Evolutionary conservation across 2,888 invertebrate genomes (phyloP), one percentile per base, ranked within the genome.

Genomic region (Agrotis puta): DNA sequence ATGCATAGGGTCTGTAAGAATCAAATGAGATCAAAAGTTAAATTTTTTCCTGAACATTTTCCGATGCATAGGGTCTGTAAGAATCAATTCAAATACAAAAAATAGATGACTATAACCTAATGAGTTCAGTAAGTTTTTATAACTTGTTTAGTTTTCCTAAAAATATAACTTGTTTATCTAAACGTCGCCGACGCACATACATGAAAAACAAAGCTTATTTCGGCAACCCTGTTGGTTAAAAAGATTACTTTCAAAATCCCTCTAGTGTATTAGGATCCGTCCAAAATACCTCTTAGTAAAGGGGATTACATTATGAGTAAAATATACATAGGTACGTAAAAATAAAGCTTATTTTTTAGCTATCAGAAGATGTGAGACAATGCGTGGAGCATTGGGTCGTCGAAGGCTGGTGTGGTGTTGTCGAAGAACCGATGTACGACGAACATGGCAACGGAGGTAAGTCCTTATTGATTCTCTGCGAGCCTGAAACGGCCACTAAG

Each of bases 401-500:
- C 0, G 95, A 95, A 56, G 96, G 96, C 9, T 96, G 96, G 96
- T 96, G 96, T 75, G 96, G 96, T 2, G 96, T 96, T 0, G 92
- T 93, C 2, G 96, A 96, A 77, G 95, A 95, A 80, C 95, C 95
- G 53, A 80, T 93, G 14, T 93, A 91, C 62, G 95, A 96, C 58
- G 96, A 96, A 74, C 90, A 92, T 16, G 93, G 93, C 9, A 92
- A 90, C 57, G 92, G 89, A 81, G 87, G 95, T 95, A 84, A 84
- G 84, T 33, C 11, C 39, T 11, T 9, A 11, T 11, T 9, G 0
- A 39, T 39, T 39, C 9, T 39, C 11, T 39, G 39, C 39, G 39
- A 11, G 9, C 0, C 39, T 11, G 2, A 39, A 39, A 39, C 4
- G 39, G 39, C 9, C 7, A 9, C 33, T 33, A 3, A 1, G 33